Conservation (phyloP, 2,888 invertebrate species). For the Mesopsocus fuscifrons region DNA sequence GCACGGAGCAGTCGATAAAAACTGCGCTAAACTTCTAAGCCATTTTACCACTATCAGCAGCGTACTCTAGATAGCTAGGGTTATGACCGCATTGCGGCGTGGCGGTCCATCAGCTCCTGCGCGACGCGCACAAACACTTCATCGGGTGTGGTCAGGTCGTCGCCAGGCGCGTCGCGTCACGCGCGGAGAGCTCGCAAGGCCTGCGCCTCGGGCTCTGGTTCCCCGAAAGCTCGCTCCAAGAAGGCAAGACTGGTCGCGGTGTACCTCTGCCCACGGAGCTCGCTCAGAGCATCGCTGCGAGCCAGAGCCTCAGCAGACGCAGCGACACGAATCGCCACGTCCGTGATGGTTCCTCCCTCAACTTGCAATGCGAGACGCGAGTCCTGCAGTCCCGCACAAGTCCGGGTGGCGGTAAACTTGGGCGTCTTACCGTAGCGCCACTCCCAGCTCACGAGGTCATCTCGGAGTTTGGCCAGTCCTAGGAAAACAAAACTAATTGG, state of each 20-base stretch:
- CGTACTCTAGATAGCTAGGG: too few relatives aligned
- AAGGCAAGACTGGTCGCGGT: not conserved
- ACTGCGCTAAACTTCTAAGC: too few relatives aligned
- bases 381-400: not conserved
- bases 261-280: not conserved
- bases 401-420: slow-evolving; percentile 37
- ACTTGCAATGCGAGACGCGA: not conserved
- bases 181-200: not conserved
- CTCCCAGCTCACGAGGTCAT: slow-evolving; percentile 58
- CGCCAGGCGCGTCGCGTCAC: not conserved
- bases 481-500: slow-evolving; percentile 17
- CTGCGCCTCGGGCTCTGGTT: not conserved
- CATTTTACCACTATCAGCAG: too few relatives aligned
- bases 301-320: not conserved
- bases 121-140: too few relatives aligned
- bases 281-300: not conserved
- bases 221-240: not conserved
- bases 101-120: too few relatives aligned
- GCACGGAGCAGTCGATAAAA: too few relatives aligned
- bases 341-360: not conserved
- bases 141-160: not conserved
- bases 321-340: not conserved
- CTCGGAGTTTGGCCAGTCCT: slow-evolving; percentile 50
- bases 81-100: too few relatives aligned
- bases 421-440: slow-evolving; percentile 83